Conservation (phyloP, 2,797 vertebrate genomes). For the Chromobotia macracanthus region DNA sequence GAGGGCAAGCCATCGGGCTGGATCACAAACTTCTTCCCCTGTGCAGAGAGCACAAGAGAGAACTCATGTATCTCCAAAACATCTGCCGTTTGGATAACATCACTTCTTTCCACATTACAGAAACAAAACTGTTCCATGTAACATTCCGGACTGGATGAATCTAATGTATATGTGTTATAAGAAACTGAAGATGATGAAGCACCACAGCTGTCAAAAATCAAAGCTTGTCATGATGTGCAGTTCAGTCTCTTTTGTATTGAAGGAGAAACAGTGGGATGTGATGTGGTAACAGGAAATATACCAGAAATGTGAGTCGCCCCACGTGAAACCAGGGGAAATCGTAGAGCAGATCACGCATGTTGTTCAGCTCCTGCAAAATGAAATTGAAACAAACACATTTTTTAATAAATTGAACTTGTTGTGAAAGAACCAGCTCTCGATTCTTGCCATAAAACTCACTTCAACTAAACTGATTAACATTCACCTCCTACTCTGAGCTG, state of each 20-base stretch:
- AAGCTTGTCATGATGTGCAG: neutral
- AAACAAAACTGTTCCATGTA: neutral
- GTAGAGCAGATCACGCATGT: slow-evolving; percentile 82
- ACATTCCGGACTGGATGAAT: neutral
- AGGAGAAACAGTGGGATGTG: neutral
- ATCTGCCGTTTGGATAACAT: slow-evolving; percentile 8
- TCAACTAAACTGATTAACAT: neutral
- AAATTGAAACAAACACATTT: neutral
- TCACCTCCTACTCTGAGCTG: neutral
- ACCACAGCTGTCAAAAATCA: neutral
- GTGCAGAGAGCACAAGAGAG: slow-evolving; percentile 42
- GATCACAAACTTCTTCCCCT: slow-evolving; percentile 93
- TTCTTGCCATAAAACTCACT: neutral
- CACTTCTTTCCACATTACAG: no score
- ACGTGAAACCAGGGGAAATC: slow-evolving; percentile 90
- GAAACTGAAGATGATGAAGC: neutral
- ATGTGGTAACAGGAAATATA: slow-evolving; percentile 64
- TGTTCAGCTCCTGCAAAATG: slow-evolving; percentile 83
- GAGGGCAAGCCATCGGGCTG: slow-evolving; percentile 88
- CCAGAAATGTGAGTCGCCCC: slow-evolving; percentile 88
- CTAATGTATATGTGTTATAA: slow-evolving; percentile 37
- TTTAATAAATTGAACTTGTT: no score
- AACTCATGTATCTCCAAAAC: no score
- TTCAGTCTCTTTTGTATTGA: neutral
- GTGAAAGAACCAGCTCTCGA: no score